phyloP scores from a whole-genome alignment of 2,888 invertebrate genomes.

The Tyria jacobaeae region DNA sequence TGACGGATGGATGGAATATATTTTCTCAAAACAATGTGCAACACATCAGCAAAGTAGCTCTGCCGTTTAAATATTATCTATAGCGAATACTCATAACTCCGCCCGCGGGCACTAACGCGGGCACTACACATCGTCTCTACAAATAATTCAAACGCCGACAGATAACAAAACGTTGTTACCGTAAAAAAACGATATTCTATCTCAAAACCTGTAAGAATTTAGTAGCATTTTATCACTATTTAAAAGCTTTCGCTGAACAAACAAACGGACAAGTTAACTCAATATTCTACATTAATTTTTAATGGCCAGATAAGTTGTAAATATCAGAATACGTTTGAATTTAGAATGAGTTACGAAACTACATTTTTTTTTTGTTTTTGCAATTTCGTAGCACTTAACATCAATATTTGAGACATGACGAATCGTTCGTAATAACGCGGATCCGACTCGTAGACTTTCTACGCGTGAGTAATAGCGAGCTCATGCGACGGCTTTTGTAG shows the following conservation, averaged over 20 bases:
- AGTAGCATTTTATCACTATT: slow-evolving; percentile 22
- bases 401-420: slow-evolving; percentile 59
- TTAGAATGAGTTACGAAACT: slow-evolving; percentile 39
- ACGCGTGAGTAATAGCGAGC: slow-evolving; percentile 73
- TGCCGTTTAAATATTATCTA: slow-evolving; percentile 39
- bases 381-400: slow-evolving; percentile 53
- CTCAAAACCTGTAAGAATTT: slow-evolving; percentile 13
- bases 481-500: slow-evolving; percentile 69
- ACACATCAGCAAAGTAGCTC: slow-evolving; percentile 36
- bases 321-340: slow-evolving; percentile 37
- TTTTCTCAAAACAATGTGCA: slow-evolving; percentile 49
- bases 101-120: slow-evolving; percentile 17
- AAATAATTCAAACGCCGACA: slow-evolving; percentile 26
- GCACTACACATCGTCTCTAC: slow-evolving; percentile 16
- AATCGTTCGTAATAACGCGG: slow-evolving; percentile 61
- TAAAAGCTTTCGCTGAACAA: slow-evolving; percentile 24
- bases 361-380: slow-evolving; percentile 33
- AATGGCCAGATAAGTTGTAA: slow-evolving; percentile 43
- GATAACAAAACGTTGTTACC: slow-evolving; percentile 29
- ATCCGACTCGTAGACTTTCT: slow-evolving; percentile 67
- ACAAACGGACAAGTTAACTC: slow-evolving; percentile 32
- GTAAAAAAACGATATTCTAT: slow-evolving; percentile 8
- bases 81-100: slow-evolving; percentile 33
- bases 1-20: slow-evolving; percentile 49
- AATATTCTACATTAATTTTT: slow-evolving; percentile 45